Evolutionary conservation across 2,113 vertebrate genomes (phyloP).

Genomic region (Opisthocomus hoazin): DNA sequence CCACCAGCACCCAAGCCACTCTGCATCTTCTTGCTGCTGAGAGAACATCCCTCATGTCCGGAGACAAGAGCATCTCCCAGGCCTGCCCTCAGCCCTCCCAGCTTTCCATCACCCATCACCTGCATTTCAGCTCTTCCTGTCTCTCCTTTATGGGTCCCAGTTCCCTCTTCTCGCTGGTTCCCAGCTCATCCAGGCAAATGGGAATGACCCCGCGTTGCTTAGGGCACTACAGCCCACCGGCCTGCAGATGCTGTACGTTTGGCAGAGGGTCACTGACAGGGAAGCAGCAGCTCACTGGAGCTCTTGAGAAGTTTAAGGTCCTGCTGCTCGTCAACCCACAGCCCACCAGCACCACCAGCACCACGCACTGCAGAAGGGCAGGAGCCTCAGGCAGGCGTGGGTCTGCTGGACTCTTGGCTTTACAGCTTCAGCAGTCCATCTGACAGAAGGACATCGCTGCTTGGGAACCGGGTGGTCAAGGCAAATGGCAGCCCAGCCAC

Average conservation of each 20-base stretch:
- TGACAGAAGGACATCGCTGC: fast-evolving
- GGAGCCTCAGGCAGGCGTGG: not conserved
- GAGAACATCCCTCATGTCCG: not conserved
- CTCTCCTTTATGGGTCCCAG: not conserved
- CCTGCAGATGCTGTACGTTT: not conserved
- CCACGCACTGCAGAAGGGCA: not conserved
- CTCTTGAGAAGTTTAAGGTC: not conserved
- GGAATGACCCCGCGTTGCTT: fast-evolving
- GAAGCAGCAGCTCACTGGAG: not conserved
- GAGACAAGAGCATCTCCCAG: not conserved
- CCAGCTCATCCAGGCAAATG: not conserved
- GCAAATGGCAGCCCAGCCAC: not conserved
- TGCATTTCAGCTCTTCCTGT: not conserved
- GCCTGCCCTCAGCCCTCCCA: not conserved
- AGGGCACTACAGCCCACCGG: no score
- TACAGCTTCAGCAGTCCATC: not conserved
- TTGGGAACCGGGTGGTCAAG: not conserved
- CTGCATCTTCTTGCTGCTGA: not conserved
- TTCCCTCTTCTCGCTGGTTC: not conserved
- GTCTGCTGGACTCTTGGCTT: not conserved
- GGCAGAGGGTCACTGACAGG: not conserved
- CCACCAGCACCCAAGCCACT: not conserved
- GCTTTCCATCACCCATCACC: not conserved
- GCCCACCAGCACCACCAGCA: not conserved
- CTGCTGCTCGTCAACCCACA: not conserved